Conservation (phyloP, 2,113 vertebrate species). For the Varanus komodoensis region DNA sequence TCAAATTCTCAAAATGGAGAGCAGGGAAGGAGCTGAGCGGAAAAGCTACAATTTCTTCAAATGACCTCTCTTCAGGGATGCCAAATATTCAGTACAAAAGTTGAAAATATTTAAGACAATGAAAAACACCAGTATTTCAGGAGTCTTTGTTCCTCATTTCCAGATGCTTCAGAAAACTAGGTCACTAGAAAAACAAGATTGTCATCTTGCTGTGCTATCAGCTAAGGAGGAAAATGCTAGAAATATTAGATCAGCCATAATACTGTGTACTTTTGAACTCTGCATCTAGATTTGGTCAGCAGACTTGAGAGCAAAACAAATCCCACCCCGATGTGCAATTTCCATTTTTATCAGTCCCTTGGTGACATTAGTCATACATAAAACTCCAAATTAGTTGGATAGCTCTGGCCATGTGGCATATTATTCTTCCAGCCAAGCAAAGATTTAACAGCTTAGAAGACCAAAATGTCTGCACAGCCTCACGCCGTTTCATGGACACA, state of each 20-base stretch:
- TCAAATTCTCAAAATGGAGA: not conserved
- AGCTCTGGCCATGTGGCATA: constrained; percentile 21
- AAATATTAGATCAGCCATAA: not conserved
- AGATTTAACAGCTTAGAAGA: constrained; percentile 41
- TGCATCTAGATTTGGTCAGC: not conserved
- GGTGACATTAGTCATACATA: constrained; percentile 24
- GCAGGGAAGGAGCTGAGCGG: not conserved
- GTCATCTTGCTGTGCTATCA: not conserved
- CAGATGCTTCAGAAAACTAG: not conserved
- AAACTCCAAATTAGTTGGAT: not conserved
- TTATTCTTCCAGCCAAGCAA: constrained; percentile 28
- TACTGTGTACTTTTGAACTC: not conserved
- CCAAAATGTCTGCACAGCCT: not conserved
- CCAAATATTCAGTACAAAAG: not conserved
- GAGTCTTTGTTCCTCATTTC: not conserved
- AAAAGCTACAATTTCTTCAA: not conserved
- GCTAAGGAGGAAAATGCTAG: not conserved
- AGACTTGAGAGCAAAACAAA: not conserved
- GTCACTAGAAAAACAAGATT: not conserved
- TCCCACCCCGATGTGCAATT: not conserved
- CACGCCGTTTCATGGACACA: not conserved
- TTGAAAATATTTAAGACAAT: not conserved
- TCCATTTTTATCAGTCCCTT: constrained; percentile 13
- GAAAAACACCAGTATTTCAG: not conserved
- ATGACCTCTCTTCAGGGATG: too few relatives aligned